A percentile compares a stretch with the other conserved stretches of the same genome.
Evolutionary conservation across 1,140 invertebrate genomes (phyloP).

Genomic region (Rhopalosiphum padi): DNA sequence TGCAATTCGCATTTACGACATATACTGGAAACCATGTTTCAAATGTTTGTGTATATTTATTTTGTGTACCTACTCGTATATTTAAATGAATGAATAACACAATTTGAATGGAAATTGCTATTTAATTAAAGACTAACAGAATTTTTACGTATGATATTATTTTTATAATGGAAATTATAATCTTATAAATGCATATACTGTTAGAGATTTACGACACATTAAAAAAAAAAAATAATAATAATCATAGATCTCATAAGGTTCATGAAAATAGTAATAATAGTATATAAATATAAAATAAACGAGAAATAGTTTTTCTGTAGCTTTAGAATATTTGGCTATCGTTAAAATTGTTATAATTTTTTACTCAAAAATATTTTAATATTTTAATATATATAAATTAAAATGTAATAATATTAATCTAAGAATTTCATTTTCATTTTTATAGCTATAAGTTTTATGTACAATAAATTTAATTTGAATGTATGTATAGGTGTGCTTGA

Average conservation of each 20-base stretch:
- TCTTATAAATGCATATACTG: background rate
- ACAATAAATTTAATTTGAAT: conserved; percentile 16
- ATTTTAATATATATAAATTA: background rate
- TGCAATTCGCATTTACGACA: background rate
- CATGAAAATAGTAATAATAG: background rate
- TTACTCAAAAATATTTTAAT: background rate
- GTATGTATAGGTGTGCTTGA: background rate
- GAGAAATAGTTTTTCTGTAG: background rate
- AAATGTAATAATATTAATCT: background rate
- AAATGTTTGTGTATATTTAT: background rate
- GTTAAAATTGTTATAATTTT: background rate
- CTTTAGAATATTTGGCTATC: background rate
- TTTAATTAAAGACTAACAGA: background rate
- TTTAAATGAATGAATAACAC: background rate
- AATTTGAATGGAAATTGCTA: background rate
- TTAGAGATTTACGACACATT: background rate
- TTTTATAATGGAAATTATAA: background rate
- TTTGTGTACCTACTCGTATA: background rate
- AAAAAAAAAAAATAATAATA: background rate
- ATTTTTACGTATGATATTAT: background rate
- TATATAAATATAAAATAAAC: background rate
- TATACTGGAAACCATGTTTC: background rate
- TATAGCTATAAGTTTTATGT: background rate
- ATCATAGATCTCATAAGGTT: background rate
- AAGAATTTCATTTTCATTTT: background rate